Evolutionary conservation across 1,140 invertebrate species (phyloP).

Genomic region (Philopotamus ludificatus): DNA sequence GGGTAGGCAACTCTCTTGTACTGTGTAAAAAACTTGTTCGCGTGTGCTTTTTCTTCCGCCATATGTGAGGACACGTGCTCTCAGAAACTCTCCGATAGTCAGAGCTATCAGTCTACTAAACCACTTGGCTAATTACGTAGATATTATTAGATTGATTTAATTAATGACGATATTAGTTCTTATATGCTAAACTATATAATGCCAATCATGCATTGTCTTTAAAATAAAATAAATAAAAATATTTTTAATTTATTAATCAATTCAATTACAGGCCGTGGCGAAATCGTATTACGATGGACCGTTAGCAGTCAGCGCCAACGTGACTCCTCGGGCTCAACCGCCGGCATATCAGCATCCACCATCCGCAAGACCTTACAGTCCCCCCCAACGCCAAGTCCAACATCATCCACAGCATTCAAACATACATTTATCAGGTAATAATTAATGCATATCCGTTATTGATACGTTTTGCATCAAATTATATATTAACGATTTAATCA

Average conservation of each 20-base stretch:
- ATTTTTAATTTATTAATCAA: neutral
- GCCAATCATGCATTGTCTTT: too few species aligned
- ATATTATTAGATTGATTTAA: too few species aligned
- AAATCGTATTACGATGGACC: slow-evolving; percentile 57
- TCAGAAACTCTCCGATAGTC: too few species aligned
- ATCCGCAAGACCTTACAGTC: slow-evolving; percentile 33
- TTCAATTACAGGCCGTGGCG: slow-evolving; percentile 49
- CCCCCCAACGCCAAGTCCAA: slow-evolving; percentile 29
- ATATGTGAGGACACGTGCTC: too few species aligned
- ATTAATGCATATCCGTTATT: too few species aligned
- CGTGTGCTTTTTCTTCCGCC: too few species aligned
- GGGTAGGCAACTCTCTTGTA: too few species aligned
- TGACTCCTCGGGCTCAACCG: slow-evolving; percentile 24
- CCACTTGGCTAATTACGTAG: too few species aligned
- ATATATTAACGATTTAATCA: neutral
- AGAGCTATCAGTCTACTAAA: too few species aligned
- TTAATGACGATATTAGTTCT: too few species aligned
- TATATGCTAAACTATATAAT: too few species aligned
- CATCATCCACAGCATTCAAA: slow-evolving; percentile 29
- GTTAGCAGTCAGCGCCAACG: slow-evolving; percentile 43
- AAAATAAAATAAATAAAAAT: neutral
- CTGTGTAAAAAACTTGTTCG: too few species aligned
- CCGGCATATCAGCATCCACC: slow-evolving; percentile 39
- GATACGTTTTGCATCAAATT: neutral
- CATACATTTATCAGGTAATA: slow-evolving; percentile 8